These are phyloP conservation scores for Lithophane socia DNA, from an alignment of 2,888 invertebrate species.

Conservation along the genomic window DNA sequence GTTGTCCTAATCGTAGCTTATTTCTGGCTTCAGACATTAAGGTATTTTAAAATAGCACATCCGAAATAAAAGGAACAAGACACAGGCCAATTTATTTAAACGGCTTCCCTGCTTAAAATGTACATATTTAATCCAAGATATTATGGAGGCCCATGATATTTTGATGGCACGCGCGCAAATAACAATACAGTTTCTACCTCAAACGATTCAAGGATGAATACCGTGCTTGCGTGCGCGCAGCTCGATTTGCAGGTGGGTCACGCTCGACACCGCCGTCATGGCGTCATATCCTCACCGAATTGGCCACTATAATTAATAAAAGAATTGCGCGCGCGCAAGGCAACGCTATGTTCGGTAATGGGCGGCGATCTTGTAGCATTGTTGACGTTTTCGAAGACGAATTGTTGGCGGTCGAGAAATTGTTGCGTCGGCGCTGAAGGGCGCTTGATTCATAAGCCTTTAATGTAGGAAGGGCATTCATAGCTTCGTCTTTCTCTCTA, in stretches of 20 bases:
- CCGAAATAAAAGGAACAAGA: constrained; percentile 52
- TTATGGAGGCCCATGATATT: constrained; percentile 65
- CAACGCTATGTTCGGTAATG: constrained; percentile 85
- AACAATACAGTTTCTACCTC: constrained; percentile 80
- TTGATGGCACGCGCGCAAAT: constrained; percentile 73
- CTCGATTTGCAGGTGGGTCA: constrained; percentile 87
- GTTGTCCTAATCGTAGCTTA: constrained; percentile 27
- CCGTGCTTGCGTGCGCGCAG: constrained; percentile 76
- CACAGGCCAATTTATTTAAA: constrained; percentile 65
- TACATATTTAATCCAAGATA: constrained; percentile 68
- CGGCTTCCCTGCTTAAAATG: constrained; percentile 70
- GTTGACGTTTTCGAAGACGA: constrained; percentile 74
- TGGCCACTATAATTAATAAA: constrained; percentile 89
- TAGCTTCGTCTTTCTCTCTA: constrained; percentile 6
- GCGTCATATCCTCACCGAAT: constrained; percentile 89
- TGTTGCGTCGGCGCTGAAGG: constrained; percentile 29
- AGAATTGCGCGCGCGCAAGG: constrained; percentile 85
- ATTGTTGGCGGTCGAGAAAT: constrained; percentile 33
- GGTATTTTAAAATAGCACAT: constrained; percentile 52
- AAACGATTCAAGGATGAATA: constrained; percentile 86
- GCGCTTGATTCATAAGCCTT: constrained; percentile 56
- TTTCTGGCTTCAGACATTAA: constrained; percentile 40
- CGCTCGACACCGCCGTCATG: constrained; percentile 84
- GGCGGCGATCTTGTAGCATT: constrained; percentile 79
- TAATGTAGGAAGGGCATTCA: constrained; percentile 27